A percentile compares a stretch with the other conserved stretches of the same genome.
Evolutionary conservation across 2,888 invertebrate genomes (phyloP).

Genomic region (Habroteleia sp.): DNA sequence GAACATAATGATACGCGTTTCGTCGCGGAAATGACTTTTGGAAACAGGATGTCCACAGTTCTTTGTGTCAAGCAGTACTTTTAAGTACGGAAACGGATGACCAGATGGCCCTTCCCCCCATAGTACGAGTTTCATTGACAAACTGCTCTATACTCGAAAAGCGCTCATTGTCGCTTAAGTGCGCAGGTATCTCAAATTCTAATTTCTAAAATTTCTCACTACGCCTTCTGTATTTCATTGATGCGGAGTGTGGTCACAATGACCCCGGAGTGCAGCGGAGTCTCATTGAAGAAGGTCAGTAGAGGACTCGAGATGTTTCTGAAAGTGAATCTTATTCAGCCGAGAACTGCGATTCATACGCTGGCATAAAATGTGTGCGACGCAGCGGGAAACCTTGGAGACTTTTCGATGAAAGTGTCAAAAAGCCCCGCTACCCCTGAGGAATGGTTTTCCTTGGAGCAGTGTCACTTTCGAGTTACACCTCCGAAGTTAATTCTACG

Average conservation of each 20-base stretch:
- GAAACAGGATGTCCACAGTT: conserved; percentile 67
- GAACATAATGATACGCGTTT: conserved; percentile 21
- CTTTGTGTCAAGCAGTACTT: conserved; percentile 69
- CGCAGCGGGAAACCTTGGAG: conserved; percentile 65
- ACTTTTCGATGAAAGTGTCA: conserved; percentile 59
- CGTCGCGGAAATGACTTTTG: conserved; percentile 41
- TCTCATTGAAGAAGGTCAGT: conserved; percentile 62
- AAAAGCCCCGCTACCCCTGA: conserved; percentile 34
- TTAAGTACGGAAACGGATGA: conserved; percentile 70
- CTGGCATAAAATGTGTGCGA: conserved; percentile 57
- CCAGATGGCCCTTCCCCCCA: conserved; percentile 70
- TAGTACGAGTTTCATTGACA: conserved; percentile 76
- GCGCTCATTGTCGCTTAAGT: conserved; percentile 72
- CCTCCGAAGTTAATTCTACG: background rate
- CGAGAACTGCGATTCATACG: conserved; percentile 42
- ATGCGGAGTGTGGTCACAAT: conserved; percentile 58
- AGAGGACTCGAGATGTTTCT: conserved; percentile 58
- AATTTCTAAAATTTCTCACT: conserved; percentile 71
- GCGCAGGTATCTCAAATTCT: conserved; percentile 69
- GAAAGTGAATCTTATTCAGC: conserved; percentile 66
- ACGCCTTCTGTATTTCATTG: conserved; percentile 61
- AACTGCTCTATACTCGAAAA: conserved; percentile 68
- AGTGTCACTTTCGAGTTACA: conserved; percentile 21
- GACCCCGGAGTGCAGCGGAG: conserved; percentile 55
- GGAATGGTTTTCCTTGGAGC: conserved; percentile 8